Conservation (phyloP, 1,140 invertebrate genomes). For the Metopolophium dirhodum region DNA sequence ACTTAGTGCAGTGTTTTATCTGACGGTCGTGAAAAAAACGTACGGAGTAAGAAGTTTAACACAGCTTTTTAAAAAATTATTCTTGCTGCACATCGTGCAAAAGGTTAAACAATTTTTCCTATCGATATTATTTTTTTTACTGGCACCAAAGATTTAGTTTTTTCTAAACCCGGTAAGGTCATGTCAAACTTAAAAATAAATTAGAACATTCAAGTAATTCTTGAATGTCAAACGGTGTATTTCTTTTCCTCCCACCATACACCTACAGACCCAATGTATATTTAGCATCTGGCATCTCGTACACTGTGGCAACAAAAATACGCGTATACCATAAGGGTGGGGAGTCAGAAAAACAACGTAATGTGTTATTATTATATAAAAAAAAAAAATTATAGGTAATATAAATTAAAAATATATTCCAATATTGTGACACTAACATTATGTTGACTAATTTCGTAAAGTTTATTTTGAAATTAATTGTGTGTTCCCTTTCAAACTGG, state of each 20-base stretch:
- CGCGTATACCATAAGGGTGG: neutral
- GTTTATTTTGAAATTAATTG: neutral
- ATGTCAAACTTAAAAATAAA: slow-evolving; percentile 50
- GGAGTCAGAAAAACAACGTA: neutral
- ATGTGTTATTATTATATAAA: neutral
- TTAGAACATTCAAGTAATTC: slow-evolving; percentile 26
- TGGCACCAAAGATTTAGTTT: neutral
- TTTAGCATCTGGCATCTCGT: slow-evolving; percentile 50
- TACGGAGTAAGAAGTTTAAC: neutral
- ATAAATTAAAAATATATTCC: neutral
- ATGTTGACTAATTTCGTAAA: neutral
- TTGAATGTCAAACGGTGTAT: slow-evolving; percentile 39
- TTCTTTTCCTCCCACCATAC: neutral
- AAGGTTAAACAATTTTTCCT: neutral
- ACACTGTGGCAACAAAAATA: neutral
- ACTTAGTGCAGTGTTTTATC: neutral
- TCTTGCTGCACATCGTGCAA: neutral
- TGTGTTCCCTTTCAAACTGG: neutral
- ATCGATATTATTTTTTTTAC: neutral
- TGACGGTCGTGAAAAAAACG: neutral
- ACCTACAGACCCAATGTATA: slow-evolving; percentile 45
- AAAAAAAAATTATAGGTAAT: neutral
- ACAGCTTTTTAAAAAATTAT: neutral
- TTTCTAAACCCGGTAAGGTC: slow-evolving; percentile 45
- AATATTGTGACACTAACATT: neutral